Evolutionary conservation across 2,888 invertebrate genomes (phyloP), one percentile per base, ranked within the genome.

Genomic region (Diachrysia chrysitis): DNA sequence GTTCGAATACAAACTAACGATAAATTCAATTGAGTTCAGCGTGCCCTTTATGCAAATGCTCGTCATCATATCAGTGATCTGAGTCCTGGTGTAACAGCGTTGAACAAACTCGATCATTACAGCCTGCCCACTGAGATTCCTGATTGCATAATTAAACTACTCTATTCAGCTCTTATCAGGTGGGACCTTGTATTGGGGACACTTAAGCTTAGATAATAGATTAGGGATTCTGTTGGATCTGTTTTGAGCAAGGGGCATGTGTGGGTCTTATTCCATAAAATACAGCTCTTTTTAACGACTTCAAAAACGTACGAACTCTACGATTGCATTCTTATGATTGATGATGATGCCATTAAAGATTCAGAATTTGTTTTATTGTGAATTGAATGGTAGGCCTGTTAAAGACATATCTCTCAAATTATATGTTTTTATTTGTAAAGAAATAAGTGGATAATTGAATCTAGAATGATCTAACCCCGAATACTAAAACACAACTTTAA

Each of bases 71-170:
- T 82, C 81, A 81, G 0, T 21, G 68, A 82, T 82, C 81, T 64
- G 35, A 46, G 53, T 66, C 56, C 60, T 42, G 62, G 66, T 66
- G 53, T 46, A 60, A 59, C 75, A 57, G 53, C 62, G 54, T 57
- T 54, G 63, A 48, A 37, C 71, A 73, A 77, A 76, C 85, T 82
- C 76, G 84, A 86, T 85, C 85, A 85, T 85, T 85, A 85, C 79
- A 66, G 58, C 62, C 78, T 74, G 60, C 80, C 75, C 73, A 84
- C 82, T 55, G 72, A n/a, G n/a, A 85, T 86, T 63, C 35, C 19
- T 73, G 86, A 85, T 85, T 82, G 72, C 68, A 84, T 84, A 83
- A 83, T 84, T 78, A 68, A 78, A 84, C 76, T 83, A 69, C 82
- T 81, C 74, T 71, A 82, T 81, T 71, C 69, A 59, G 55, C 64